Percentiles rank a stretch among this genome's conserved stretches.
Evolutionary conservation across 53 echinoderm and acorn worm species (phyloP).

Genomic region (Astropecten irregularis): DNA sequence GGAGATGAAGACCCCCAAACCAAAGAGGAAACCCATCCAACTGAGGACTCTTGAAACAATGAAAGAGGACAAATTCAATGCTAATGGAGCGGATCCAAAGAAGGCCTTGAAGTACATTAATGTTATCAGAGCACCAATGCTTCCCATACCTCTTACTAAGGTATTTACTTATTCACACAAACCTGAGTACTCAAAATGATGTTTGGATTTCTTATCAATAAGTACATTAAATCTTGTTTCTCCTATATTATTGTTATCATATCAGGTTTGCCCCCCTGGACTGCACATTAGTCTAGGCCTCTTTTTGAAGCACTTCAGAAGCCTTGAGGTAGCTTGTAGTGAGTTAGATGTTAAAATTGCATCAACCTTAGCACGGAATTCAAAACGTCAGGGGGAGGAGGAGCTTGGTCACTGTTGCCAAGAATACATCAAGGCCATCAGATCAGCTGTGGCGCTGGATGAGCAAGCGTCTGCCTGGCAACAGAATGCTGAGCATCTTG

Average conservation of each 20-base stretch:
- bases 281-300: conserved; percentile 22
- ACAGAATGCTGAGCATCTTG: conserved; percentile 10
- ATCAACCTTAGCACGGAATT: conserved; percentile 3
- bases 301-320: conserved; percentile 18
- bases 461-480: conserved; percentile 6
- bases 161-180: not conserved
- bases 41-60: conserved; percentile 16
- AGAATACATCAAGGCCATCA: not conserved
- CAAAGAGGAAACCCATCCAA: not conserved
- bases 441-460: conserved; percentile 4
- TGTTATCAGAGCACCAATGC: conserved; percentile 14
- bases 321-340: conserved; percentile 1
- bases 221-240: not conserved
- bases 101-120: conserved; percentile 25
- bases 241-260: not conserved
- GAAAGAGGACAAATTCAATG: no score
- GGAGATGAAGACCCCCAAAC: conserved; percentile 4
- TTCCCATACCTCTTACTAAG: conserved; percentile 2
- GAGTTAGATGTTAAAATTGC: not conserved
- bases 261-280: conserved; percentile 20
- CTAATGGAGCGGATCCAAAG: conserved; percentile 5
- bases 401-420: not conserved
- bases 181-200: no score
- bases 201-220: no score
- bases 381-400: not conserved